A percentile compares a stretch with the other conserved stretches of the same genome.
Conservation (phyloP, 2,113 vertebrate species). For the Pteronura brasiliensis region DNA sequence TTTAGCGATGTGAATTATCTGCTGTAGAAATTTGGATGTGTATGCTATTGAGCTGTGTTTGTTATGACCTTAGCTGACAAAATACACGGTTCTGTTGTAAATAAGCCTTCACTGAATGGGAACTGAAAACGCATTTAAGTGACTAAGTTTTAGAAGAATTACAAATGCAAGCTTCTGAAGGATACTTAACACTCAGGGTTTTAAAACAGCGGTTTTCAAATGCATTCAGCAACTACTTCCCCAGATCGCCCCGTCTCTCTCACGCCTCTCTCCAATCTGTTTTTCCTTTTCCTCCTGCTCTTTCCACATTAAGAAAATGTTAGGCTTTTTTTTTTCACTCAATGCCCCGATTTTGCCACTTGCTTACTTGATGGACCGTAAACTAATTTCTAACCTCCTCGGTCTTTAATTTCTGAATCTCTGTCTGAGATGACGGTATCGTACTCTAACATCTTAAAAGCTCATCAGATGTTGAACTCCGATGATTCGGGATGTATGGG, state of each 20-base stretch:
- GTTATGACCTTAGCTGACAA: slow-evolving; percentile 68
- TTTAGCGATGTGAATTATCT: not conserved
- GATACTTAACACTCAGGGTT: not conserved
- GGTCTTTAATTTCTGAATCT: not conserved
- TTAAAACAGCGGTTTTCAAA: not conserved
- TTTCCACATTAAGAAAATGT: not conserved
- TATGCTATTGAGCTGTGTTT: slow-evolving; percentile 58
- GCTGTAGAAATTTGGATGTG: slow-evolving; percentile 17
- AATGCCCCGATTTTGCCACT: not conserved
- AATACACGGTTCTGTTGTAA: slow-evolving; percentile 62
- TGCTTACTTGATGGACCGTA: not conserved
- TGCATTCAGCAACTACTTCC: not conserved
- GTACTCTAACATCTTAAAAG: not conserved
- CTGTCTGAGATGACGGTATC: not conserved
- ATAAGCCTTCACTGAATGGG: slow-evolving; percentile 29
- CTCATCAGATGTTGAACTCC: not conserved
- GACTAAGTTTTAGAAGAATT: slow-evolving; percentile 26
- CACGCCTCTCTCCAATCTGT: too few species aligned
- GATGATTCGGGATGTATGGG: not conserved
- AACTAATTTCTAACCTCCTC: not conserved
- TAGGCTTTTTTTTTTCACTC: not conserved
- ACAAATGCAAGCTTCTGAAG: slow-evolving; percentile 5
- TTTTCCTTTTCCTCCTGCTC: not conserved
- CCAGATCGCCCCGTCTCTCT: rapidly evolving
- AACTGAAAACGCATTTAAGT: not conserved